Evolutionary conservation across 2,113 vertebrate species (phyloP).

Genomic region (Phalacrocorax brasilianus): DNA sequence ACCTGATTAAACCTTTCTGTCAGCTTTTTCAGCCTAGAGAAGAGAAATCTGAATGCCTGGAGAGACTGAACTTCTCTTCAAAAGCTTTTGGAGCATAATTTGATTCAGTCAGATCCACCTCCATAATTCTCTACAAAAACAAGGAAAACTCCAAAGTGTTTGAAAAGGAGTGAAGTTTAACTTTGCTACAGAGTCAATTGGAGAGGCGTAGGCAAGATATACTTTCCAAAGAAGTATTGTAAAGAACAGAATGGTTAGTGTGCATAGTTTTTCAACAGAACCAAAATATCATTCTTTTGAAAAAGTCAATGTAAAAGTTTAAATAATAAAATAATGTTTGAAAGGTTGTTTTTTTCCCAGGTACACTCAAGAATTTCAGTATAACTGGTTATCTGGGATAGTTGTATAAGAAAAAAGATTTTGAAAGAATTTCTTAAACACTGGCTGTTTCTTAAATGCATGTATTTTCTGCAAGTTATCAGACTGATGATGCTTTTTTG

Average conservation of each 20-base stretch:
- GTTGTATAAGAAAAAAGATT: neutral
- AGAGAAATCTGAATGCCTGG: neutral
- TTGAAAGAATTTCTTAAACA: neutral
- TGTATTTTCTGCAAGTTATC: neutral
- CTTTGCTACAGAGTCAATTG: neutral
- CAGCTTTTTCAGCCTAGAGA: slow-evolving; percentile 4
- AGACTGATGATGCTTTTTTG: neutral
- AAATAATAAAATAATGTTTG: neutral
- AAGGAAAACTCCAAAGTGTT: neutral
- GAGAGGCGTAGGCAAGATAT: neutral
- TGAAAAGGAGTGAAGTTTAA: neutral
- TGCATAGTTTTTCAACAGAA: neutral
- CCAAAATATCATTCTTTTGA: neutral
- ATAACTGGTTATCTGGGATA: neutral
- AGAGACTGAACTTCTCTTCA: slow-evolving; percentile 49
- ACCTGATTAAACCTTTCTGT: slow-evolving; percentile 2
- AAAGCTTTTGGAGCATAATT: slow-evolving; percentile 44
- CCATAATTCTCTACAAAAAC: slow-evolving; percentile 29
- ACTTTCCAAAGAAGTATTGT: neutral
- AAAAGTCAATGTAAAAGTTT: neutral
- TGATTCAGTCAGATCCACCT: slow-evolving; percentile 19
- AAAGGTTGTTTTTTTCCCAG: neutral
- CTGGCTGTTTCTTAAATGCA: neutral
- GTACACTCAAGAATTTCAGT: neutral
- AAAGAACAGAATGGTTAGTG: neutral